Base-by-base conservation (phyloP, 92 coral and sea anemone genomes). In the Paramuricea clavata region DNA sequence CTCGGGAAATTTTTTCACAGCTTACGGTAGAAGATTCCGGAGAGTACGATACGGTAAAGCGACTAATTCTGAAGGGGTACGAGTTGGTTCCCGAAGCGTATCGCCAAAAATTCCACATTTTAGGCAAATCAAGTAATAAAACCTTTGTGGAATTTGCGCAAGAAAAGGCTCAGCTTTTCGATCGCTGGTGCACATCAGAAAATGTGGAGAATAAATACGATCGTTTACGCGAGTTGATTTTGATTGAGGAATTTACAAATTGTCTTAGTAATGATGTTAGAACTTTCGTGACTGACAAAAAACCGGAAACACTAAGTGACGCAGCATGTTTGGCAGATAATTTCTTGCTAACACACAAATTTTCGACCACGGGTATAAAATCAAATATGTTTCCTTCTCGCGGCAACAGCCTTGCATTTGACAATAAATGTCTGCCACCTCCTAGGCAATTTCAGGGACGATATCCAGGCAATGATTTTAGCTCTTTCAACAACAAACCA, bases 81-180 rank as follows among this genome's bases (percentile, higher is more conserved):
- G 85, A 84, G 69, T 50, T 85, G 75, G 91, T 91, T n/a, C 93
- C 91, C 8, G 93, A 87, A 49, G 93, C 93, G 7, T 86, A 90
- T 59, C 87, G 93, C 42, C 93, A 91, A 75, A 91, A 91, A 41
- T 91, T 88, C 57, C 32, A 89, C 4, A 87, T 19, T 21, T 78
- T 5, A 16, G 56, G 22, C 42, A 88, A 91, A 85, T 17, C 4
- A 70, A 50, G 74, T 19, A 59, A 13, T 8, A 50, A 91, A 61
- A 91, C 90, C 0, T 91, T 83, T 49, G 68, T 73, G 11, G 88
- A 91, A 74, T 91, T 91, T 85, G 89, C 87, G 67, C 81, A 65
- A 52, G 47, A n/a, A 0, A 85, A 88, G 23, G 90, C 72, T 30
- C 91, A 83, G 73, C 62, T 91, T 19, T 87, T 91, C 68, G 91